Evolutionary conservation across 2,113 vertebrate genomes (phyloP), one percentile per base, ranked within the genome.

Genomic region (Antechinus stuartii): DNA sequence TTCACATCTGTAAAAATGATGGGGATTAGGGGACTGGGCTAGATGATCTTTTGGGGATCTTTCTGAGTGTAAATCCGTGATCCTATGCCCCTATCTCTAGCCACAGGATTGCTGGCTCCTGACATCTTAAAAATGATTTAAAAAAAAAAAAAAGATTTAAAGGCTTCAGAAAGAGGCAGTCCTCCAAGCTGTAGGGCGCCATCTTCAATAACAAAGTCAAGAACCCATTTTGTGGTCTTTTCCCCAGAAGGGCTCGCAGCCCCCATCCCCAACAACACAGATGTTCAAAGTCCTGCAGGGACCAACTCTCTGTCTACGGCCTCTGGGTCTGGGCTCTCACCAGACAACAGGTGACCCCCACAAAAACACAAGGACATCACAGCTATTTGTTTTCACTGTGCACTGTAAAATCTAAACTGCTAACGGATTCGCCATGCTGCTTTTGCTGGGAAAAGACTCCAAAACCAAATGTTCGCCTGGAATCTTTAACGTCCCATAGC

Each of bases 391-490:
- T 97, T 95, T 94, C 93, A 89, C 3, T 11, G 0, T 92, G 93
- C 27, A 0, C 96, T 0, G 6, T 97, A 97, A 96, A 97, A 98
- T 97, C 96, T 94, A 94, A 97, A 94, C 92, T 97, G 96, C 93
- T 56, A 97, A 95, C 96, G 97, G 92, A 98, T 98, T 98, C 97
- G 97, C 97, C 97, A 96, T 97, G 97, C 97, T 96, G 94, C 91
- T 92, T 95, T 89, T 27, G 0, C 54, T 89, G 90, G 94, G 92
- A 98, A 95, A 97, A 84, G 94, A 93, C 96, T 97, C 93, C 95
- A 96, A 96, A 97, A 91, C 95, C 96, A 91, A 96, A 97, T 89
- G 92, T 94, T 97, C 97, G 93, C 94, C 92, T 0, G n/a, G 96
- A 98, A 96, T 95, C 96, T 95, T 94, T 68, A 96, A 96, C 93